Base-by-base conservation (phyloP, 2,113 vertebrate genomes). In the Theristicus caerulescens region DNA sequence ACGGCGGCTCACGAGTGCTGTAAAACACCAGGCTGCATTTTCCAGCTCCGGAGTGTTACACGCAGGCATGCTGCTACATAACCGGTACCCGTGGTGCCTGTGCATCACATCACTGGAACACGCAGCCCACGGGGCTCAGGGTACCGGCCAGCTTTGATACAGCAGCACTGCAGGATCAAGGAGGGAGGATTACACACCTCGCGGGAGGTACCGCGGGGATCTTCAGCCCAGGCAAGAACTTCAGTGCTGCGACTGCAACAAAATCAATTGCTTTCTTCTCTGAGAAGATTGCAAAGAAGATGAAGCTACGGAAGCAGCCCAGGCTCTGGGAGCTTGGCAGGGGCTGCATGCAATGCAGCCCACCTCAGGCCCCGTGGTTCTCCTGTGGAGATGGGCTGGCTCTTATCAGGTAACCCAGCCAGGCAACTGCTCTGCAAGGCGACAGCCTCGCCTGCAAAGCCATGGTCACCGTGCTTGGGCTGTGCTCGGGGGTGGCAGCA, bases 111-210 rank as follows among this genome's bases (percentile, higher is more conserved):
- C 7, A 0, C 40, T 0, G 1, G 11, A 62, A 88, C 10, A 3
- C 0, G 0, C 17, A 1, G 72, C 71, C 55, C 80, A 81, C 0
- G 1, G 55, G 47, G 51, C 44, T 40, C 64, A 2, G 9, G 55
- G 81, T 16, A 80, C 55, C 57, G 9, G 69, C 70, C 61, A 36
- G 70, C 71, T 79, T 67, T 73, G 64, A 82, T 42, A 70, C 36
- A 55, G 64, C 74, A 83, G 44, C 2, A 0, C 66, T 58, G 77
- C 69, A 64, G 83, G 83, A 84, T 32, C 77, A 61, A 51, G 42
- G 19, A 44, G 65, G 27, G 38, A 86, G 62, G 67, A 82, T 82
- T 73, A 91, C 31, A 76, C 54, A 55, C 34, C 52, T 36, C 46
- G 16, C 32, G n/a, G 18, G 27, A 59, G 58, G 49, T 20, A 79